Evolutionary conservation across 2,113 vertebrate genomes (phyloP).

Genomic region (Salvelinus alpinus): DNA sequence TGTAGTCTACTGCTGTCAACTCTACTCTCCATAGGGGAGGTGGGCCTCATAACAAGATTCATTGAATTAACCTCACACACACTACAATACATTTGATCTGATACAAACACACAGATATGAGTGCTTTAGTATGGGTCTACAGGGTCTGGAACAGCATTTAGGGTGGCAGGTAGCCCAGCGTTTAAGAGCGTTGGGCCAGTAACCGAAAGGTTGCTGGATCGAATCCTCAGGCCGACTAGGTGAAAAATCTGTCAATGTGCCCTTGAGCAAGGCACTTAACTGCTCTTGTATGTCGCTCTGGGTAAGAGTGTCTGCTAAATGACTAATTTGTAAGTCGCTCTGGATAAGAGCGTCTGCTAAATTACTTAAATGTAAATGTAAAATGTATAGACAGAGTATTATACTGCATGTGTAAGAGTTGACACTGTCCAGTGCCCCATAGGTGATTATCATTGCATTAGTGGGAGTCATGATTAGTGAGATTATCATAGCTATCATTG

Average conservation of each 20-base stretch:
- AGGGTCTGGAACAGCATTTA: background rate
- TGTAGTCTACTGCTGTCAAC: background rate
- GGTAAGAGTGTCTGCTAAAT: too few relatives aligned
- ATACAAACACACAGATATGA: conserved; percentile 19
- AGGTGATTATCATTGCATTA: conserved; percentile 20
- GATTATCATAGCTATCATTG: conserved; percentile 6
- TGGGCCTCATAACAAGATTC: conserved; percentile 21
- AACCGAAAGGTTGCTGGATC: too few relatives aligned
- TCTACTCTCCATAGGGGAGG: conserved; percentile 35
- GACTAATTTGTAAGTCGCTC: too few relatives aligned
- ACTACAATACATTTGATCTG: conserved; percentile 42
- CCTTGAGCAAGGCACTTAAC: too few relatives aligned
- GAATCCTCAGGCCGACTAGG: too few relatives aligned
- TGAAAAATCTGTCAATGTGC: too few relatives aligned
- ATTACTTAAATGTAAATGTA: too few relatives aligned
- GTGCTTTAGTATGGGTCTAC: conserved; percentile 8
- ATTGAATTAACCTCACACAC: conserved; percentile 50
- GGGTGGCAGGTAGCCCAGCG: too few relatives aligned
- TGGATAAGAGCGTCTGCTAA: too few relatives aligned
- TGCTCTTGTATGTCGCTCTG: too few relatives aligned
- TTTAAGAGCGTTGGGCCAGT: too few relatives aligned
- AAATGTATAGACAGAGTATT: background rate
- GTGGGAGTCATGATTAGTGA: conserved; percentile 7
- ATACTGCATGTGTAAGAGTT: background rate
- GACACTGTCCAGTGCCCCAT: conserved; percentile 14